phyloP scores from a whole-genome alignment of 2,888 invertebrate species.

The Eueremaeus valkanovi region DNA sequence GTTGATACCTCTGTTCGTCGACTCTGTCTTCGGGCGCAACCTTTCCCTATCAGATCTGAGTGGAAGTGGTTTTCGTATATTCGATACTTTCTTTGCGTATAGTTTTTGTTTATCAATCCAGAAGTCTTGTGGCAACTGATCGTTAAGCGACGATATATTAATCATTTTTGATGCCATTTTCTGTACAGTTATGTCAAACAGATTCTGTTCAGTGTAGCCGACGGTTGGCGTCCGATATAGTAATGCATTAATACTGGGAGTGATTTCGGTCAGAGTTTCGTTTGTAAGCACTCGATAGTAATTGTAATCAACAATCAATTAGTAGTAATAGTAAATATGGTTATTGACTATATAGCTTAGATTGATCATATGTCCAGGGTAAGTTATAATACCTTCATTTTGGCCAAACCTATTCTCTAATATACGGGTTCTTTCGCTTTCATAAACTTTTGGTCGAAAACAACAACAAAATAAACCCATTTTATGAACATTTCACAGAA shows the following conservation, averaged over 20 bases:
- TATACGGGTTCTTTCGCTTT: not conserved
- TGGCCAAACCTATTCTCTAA: not conserved
- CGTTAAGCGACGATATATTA: not conserved
- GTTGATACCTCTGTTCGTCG: not conserved
- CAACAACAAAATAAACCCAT: conserved; percentile 31
- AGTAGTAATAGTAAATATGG: no score
- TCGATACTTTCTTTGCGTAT: not conserved
- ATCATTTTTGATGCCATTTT: conserved; percentile 21
- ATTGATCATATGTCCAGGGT: no score
- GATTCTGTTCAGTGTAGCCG: conserved; percentile 8
- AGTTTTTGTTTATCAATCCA: not conserved
- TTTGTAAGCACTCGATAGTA: no score
- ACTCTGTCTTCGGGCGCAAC: not conserved
- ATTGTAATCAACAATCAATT: no score
- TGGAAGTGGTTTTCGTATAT: not conserved
- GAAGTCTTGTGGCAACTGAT: not conserved
- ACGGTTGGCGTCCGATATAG: conserved; percentile 7
- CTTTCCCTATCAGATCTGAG: not conserved
- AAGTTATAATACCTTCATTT: conserved; percentile 19
- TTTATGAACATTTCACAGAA: not conserved
- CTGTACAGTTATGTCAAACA: conserved; percentile 11
- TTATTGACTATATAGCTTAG: no score
- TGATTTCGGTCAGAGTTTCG: not conserved
- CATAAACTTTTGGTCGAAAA: conserved; percentile 18
- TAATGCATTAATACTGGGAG: not conserved